Evolutionary conservation across 2,113 vertebrate species (phyloP).

Genomic region (Microtus richardsoni): DNA sequence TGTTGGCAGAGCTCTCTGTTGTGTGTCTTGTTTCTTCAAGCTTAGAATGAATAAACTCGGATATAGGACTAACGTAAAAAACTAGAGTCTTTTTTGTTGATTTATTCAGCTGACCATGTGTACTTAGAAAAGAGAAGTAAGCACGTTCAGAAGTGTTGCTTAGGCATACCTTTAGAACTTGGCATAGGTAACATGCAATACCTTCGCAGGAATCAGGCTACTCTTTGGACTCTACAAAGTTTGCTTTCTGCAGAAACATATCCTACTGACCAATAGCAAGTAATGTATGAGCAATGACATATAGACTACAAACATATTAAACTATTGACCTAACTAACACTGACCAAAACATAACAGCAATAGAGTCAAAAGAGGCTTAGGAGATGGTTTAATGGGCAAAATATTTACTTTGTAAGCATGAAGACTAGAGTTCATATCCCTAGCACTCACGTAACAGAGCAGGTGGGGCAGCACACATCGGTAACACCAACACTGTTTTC

Average conservation of each 20-base stretch:
- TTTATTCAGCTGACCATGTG: slow-evolving; percentile 54
- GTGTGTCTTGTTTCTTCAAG: slow-evolving; percentile 57
- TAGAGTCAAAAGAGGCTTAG: background rate
- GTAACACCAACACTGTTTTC: background rate
- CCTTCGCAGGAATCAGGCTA: background rate
- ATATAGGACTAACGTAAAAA: slow-evolving; percentile 60
- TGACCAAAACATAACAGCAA: background rate
- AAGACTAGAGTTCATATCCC: background rate
- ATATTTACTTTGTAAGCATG: background rate
- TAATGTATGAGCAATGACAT: background rate
- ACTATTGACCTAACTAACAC: background rate
- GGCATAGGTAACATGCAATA: background rate
- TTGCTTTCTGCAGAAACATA: slow-evolving; percentile 48
- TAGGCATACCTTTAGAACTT: background rate
- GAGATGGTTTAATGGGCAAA: background rate
- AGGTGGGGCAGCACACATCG: no score
- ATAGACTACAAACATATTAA: background rate
- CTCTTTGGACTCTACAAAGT: slow-evolving; percentile 20
- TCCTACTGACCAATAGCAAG: background rate
- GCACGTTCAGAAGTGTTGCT: slow-evolving; percentile 49
- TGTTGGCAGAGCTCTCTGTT: slow-evolving; percentile 72
- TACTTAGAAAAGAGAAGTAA: slow-evolving; percentile 64
- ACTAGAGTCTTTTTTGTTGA: slow-evolving; percentile 73
- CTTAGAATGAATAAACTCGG: slow-evolving; percentile 70
- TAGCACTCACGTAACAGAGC: background rate